phyloP scores from a whole-genome alignment of 2,113 vertebrate genomes.

The Todiramphus chloris region DNA sequence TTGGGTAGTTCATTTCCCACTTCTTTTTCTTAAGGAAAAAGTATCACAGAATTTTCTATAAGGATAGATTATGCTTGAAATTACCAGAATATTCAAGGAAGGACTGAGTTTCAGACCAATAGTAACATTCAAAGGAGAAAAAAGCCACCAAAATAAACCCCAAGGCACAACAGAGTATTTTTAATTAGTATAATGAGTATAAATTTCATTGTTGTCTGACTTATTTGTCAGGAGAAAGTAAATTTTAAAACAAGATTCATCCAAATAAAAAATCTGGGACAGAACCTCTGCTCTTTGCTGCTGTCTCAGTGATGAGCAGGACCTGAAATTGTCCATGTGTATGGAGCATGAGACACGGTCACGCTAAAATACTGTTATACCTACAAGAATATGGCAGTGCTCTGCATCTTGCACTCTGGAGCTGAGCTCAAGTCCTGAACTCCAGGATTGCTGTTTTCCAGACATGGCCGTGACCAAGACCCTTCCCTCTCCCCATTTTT shows the following conservation, averaged over 20 bases:
- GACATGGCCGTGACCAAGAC: background rate
- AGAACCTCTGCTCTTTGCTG: background rate
- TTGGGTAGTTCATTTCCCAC: background rate
- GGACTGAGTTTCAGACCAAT: background rate
- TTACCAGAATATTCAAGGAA: conserved; percentile 1
- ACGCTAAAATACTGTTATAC: background rate
- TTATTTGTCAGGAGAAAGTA: background rate
- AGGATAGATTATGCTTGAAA: background rate
- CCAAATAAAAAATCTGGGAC: background rate
- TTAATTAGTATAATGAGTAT: background rate
- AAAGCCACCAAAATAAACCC: background rate
- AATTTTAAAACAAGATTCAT: background rate
- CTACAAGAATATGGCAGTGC: background rate
- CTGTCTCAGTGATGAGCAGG: background rate
- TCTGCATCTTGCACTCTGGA: background rate
- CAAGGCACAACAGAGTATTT: background rate
- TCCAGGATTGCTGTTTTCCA: background rate
- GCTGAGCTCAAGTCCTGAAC: background rate
- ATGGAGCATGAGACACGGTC: background rate
- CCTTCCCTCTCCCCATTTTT: background rate
- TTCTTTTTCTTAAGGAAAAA: background rate
- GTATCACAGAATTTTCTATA: background rate
- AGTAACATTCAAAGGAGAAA: background rate
- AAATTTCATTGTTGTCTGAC: background rate
- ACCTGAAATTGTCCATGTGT: background rate